Conservation (phyloP, 2,888 invertebrate genomes). For the Hofmannophila pseudospretella region DNA sequence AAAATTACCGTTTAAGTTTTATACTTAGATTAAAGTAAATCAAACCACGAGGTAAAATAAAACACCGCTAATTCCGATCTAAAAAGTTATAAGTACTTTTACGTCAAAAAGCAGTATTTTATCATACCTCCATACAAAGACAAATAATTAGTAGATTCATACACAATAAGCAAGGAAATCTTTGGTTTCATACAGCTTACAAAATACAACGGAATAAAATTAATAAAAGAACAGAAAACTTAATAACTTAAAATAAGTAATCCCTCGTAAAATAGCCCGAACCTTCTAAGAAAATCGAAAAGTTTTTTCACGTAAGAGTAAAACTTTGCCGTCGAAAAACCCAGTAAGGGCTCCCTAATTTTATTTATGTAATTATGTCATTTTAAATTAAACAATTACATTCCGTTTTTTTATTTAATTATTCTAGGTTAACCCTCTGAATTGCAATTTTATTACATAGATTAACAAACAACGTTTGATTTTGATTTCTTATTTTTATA, state of each 20-base stretch:
- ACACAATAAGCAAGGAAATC: slow-evolving; percentile 22
- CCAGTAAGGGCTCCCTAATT: slow-evolving; percentile 28
- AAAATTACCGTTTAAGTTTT: slow-evolving; percentile 59
- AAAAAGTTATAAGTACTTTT: slow-evolving; percentile 27
- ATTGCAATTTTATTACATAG: slow-evolving; percentile 66
- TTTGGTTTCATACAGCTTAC: slow-evolving; percentile 41
- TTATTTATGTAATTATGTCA: slow-evolving; percentile 35
- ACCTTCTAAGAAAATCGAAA: slow-evolving; percentile 9
- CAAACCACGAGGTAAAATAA: slow-evolving; percentile 27
- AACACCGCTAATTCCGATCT: slow-evolving; percentile 17
- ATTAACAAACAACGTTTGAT: slow-evolving; percentile 75
- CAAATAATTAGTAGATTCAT: slow-evolving; percentile 2
- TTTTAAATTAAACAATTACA: slow-evolving; percentile 58
- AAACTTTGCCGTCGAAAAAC: slow-evolving; percentile 45
- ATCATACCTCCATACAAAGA: slow-evolving; percentile 11
- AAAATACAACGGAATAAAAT: slow-evolving; percentile 37
- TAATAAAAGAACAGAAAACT: slow-evolving; percentile 32
- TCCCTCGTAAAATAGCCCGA: slow-evolving; percentile 27
- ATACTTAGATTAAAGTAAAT: slow-evolving; percentile 43
- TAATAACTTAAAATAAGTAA: slow-evolving; percentile 21
- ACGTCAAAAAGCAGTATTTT: slow-evolving; percentile 18
- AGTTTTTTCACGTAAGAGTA: slow-evolving; percentile 20
- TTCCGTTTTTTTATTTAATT: slow-evolving; percentile 46
- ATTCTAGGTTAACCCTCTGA: slow-evolving; percentile 70
- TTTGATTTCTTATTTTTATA: slow-evolving; percentile 45